Base-by-base conservation (phyloP, 1,140 invertebrate species). In the Telenomus remus region DNA sequence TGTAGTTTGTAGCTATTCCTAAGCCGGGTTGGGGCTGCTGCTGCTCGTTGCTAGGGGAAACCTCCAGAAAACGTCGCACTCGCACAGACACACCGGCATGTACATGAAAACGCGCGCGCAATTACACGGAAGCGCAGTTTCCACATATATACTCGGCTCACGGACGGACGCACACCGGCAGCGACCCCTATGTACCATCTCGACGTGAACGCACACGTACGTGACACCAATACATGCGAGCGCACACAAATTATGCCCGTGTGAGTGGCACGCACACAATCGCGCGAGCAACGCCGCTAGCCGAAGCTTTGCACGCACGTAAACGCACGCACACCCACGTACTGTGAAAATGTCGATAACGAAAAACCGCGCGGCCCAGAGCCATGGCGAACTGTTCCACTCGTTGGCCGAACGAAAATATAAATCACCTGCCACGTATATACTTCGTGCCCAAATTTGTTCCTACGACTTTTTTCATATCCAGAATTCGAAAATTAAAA, bases 281-380 rank as follows among this genome's bases (percentile, higher is more conserved):
- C 46, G 15, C 1, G 19, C 19, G 2, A 27, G 44, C 11, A 43
- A 39, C 10, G 13, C 37, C 19, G 54, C 27, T 56, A 76, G 63
- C 19, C 59, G 50, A 64, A 77, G 68, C 68, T 73, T n/a, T 27
- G 19, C 63, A 71, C 68, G 61, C 73, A 42, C 78, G 69, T 64
- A 78, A 74, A 78, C 49, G 59, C 78, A 78, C 76, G 64, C 72
- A 82, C 78, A 77, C 78, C 51, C 27, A 74, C 69, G 47, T 57
- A 47, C 61, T 76, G 81, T 83, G 85, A 86, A 87, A 86, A 87
- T 88, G 85, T 88, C 86, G 85, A 87, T 88, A 88, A 86, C 84
- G 84, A 86, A 88, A 88, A 87, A 87, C 81, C 85, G 80, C 82
- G 78, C 77, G 78, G 75, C 56, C 77, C 73, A 81, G 19, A 27